Evolutionary conservation across 2,888 invertebrate genomes (phyloP), one percentile per base, ranked within the genome.

Genomic region (Sinohyriopsis cumingii): DNA sequence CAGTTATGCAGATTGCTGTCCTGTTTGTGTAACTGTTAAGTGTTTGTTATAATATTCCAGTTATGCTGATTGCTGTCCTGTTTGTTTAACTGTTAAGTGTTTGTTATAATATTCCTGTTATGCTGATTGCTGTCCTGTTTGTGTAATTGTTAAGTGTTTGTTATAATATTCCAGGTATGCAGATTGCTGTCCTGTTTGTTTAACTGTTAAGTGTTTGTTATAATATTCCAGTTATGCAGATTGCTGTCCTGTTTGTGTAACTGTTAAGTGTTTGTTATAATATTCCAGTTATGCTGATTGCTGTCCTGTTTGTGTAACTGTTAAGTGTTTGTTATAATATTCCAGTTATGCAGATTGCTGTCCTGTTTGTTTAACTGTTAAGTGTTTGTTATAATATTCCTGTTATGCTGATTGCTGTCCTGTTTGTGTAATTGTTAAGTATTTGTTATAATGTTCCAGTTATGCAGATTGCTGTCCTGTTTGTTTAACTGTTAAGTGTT

Each of bases 1-100:
- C 73, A 87, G 86, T 69, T 86, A 53, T 81, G 83, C 65, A 76
- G 84, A 33, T 76, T 87, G n/a, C 56, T 87, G 25, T 83, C 85
- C 20, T 79, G 78, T 65, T 75, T 85, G 45, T 83, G 86, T 45
- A 45, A 45, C 33, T 33, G 9, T 33, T 7, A 0, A 33, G 33
- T 33, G 33, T 33, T 33, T 33, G 33, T 33, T 33, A 33, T 33
- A 33, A 33, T 33, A 33, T 33, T 33, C 7, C 73, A 87, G 86
- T 69, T 86, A 53, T 81, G 83, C 65, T 75, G 84, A 33, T 76
- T 87, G n/a, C 56, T 87, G 25, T 83, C 85, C 20, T 79, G 78
- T 65, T 75, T 85, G 45, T 83, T 86, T 45, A 45, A 45, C 33
- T 33, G 9, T 33, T 7, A 0, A 33, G 33, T 33, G 33, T 33